phyloP scores from a whole-genome alignment of 1,140 invertebrate genomes.

The Euwallacea similis region DNA sequence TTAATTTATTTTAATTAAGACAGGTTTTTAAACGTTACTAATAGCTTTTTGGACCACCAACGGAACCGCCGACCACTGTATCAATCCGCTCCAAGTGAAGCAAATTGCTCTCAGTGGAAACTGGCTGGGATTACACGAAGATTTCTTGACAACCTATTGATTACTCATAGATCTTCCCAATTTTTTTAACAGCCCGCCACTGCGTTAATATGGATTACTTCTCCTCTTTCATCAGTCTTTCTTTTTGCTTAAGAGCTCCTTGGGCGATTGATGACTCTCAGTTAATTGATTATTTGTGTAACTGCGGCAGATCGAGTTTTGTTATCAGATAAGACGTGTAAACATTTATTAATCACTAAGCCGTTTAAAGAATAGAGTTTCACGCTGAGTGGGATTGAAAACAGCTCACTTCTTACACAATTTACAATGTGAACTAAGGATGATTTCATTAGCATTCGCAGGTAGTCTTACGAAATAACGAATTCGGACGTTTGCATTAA shows the following conservation, averaged over 20 bases:
- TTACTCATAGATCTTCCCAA: too few relatives aligned
- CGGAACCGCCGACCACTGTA: neutral
- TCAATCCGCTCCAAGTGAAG: too few relatives aligned
- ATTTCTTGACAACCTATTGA: too few relatives aligned
- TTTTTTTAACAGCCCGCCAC: too few relatives aligned
- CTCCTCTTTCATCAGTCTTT: neutral
- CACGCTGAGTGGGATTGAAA: neutral
- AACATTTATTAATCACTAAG: conserved; percentile 23
- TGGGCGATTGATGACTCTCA: conserved; percentile 17
- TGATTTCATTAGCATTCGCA: too few relatives aligned
- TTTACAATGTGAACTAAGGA: too few relatives aligned
- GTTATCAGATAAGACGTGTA: conserved; percentile 25
- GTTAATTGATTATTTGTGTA: conserved; percentile 32
- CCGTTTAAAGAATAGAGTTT: conserved; percentile 9
- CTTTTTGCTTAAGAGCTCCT: conserved; percentile 17
- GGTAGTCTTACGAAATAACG: too few relatives aligned
- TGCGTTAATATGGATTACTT: too few relatives aligned
- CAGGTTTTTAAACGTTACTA: neutral
- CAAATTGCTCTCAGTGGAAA: too few relatives aligned
- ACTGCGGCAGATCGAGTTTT: conserved; percentile 15
- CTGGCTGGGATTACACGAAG: too few relatives aligned
- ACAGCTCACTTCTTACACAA: too few relatives aligned
- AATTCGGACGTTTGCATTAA: too few relatives aligned
- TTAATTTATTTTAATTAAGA: neutral
- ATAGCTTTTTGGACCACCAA: neutral